Base-by-base conservation (phyloP, 1,140 invertebrate genomes). In the Hycleus phaleratus region DNA sequence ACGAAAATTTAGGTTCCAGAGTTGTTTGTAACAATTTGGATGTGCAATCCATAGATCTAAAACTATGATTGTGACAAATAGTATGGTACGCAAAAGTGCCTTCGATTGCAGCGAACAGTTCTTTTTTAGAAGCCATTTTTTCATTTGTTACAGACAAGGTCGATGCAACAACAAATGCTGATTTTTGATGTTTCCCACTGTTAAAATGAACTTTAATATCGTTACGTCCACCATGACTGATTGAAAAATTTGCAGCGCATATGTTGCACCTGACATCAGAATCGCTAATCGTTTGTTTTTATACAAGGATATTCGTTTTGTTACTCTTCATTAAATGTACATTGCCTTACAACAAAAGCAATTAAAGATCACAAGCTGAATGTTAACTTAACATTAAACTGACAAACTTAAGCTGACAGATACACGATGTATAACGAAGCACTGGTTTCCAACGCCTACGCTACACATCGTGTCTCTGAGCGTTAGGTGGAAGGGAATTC, bases 1-100 rank as follows among this genome's bases (percentile, higher is more conserved):
- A 49, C 40, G 26, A 47, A 49, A 57, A 57, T 49, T 58, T 51
- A 12, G 51, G 2, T 4, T 51, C 24, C 51, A 6, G 51, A 51
- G 39, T 9, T 49, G 49, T 60, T 54, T 56, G 8, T 51, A 64
- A 45, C 3, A 67, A 26, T 49, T 68, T 53, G 40, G 59, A 56
- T 42, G 56, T 65, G 49, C 60, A 67, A 46, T 65, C 63, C 53
- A 66, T 65, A 24, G 61, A 66, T 46, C 58, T 48, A 47, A 65
- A 67, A 43, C 51, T 63, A 18, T 67, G 61, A 59, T 66, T 53
- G 38, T 66, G 62, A 9, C 42, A 32, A 47, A 59, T 47, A 1
- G 50, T 58, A 39, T 64, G 62, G 48, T 56, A 64, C 26, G 64
- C 56, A 44, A 64, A 60, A 32, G 50, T 38, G 9, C 49, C 53